Evolutionary conservation across 2,888 invertebrate genomes (phyloP).

Genomic region (Stratiomys singularior): DNA sequence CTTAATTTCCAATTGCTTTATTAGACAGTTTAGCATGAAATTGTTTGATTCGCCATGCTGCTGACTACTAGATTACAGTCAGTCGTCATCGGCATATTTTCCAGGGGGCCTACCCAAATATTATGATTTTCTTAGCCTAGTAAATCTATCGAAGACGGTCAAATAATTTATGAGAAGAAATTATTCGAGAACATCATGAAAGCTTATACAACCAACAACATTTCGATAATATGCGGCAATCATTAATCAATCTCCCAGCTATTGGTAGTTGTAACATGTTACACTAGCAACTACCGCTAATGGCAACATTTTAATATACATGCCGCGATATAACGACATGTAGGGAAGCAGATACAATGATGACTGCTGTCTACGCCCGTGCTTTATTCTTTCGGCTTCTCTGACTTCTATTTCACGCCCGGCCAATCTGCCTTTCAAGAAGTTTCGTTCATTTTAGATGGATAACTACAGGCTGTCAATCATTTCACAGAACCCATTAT

Average conservation of each 20-base stretch:
- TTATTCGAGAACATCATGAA: background rate
- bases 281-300: background rate
- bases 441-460: conserved; percentile 14
- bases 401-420: conserved; percentile 39
- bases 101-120: background rate
- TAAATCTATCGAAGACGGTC: too few relatives aligned
- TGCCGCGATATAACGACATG: too few relatives aligned
- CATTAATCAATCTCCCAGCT: conserved; percentile 25
- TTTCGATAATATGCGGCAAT: conserved; percentile 7
- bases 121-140: too few relatives aligned
- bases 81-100: background rate
- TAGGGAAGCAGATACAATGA: too few relatives aligned
- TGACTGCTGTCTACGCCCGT: background rate
- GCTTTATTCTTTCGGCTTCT: background rate
- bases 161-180: conserved; percentile 14
- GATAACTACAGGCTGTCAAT: conserved; percentile 34
- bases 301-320: too few relatives aligned
- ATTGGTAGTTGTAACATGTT: background rate
- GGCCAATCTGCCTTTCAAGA: conserved; percentile 15
- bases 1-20: conserved; percentile 5
- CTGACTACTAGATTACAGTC: background rate
- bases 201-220: background rate
- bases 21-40: conserved; percentile 1
- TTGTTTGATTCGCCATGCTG: conserved; percentile 1
- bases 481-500: conserved; percentile 36